These are phyloP conservation scores for Lepidochrysops patricia DNA, from an alignment of 2,888 invertebrate species.

Conservation along the genomic window DNA sequence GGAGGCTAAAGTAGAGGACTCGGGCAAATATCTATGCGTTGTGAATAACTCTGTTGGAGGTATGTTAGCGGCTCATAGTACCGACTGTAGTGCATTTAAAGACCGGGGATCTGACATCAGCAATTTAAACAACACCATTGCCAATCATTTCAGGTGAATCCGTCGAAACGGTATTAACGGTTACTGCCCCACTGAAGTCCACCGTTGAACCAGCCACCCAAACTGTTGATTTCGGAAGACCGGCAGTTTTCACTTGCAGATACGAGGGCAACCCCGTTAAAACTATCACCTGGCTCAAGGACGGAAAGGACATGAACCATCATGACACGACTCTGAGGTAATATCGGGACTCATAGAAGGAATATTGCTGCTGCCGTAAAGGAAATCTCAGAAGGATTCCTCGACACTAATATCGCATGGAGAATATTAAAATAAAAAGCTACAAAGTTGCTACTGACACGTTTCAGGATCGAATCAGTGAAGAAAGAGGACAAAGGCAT, in stretches of 20 bases:
- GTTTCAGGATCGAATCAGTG: constrained; percentile 86
- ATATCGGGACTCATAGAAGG: neutral
- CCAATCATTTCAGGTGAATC: constrained; percentile 79
- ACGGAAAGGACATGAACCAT: constrained; percentile 89
- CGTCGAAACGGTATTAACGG: constrained; percentile 92
- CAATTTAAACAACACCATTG: neutral
- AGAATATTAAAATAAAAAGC: neutral
- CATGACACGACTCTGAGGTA: constrained; percentile 83
- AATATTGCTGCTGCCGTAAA: neutral
- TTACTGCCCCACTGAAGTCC: constrained; percentile 91
- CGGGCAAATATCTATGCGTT: constrained; percentile 94
- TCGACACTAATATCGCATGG: neutral
- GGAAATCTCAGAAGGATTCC: neutral
- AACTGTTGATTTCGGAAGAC: constrained; percentile 94
- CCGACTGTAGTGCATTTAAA: neutral
- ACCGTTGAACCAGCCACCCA: constrained; percentile 92
- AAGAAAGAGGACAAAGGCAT: constrained; percentile 96
- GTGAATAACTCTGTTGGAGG: constrained; percentile 95
- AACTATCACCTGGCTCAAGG: constrained; percentile 93
- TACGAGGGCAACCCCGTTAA: constrained; percentile 93
- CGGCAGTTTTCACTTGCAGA: constrained; percentile 93
- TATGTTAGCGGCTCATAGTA: constrained; percentile 30
- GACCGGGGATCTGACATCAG: neutral
- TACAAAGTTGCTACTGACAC: neutral
- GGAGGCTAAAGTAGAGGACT: constrained; percentile 92